Evolutionary conservation across 2,888 invertebrate genomes (phyloP).

Genomic region (Trissolcus japonicus): DNA sequence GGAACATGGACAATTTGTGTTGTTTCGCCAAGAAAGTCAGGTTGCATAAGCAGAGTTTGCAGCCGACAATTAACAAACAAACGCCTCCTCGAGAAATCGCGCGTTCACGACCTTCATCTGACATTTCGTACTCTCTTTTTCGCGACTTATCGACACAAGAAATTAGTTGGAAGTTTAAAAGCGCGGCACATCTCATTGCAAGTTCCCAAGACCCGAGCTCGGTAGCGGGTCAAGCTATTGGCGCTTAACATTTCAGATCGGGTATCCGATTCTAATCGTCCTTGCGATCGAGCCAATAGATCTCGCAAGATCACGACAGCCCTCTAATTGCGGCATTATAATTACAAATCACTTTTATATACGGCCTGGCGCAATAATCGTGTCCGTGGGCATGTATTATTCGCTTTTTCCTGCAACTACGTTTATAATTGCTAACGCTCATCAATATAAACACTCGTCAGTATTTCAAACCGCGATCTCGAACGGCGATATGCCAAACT

Average conservation of each 20-base stretch:
- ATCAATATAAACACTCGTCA: constrained; percentile 40
- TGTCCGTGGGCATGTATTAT: constrained; percentile 54
- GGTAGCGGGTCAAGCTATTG: constrained; percentile 62
- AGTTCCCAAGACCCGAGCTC: constrained; percentile 62
- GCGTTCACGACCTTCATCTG: constrained; percentile 11
- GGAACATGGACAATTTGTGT: too few species aligned
- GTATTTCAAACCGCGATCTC: constrained; percentile 22
- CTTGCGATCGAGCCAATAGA: constrained; percentile 66
- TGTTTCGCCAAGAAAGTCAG: too few species aligned
- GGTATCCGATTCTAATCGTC: constrained; percentile 65
- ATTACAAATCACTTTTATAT: constrained; percentile 71
- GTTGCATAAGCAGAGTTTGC: constrained; percentile 1
- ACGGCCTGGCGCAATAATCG: constrained; percentile 56
- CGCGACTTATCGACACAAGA: constrained; percentile 32
- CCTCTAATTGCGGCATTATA: constrained; percentile 74
- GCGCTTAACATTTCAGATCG: constrained; percentile 68
- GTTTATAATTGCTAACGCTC: constrained; percentile 52
- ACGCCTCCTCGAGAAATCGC: constrained; percentile 1
- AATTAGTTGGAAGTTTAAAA: constrained; percentile 51
- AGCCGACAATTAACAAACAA: constrained; percentile 3
- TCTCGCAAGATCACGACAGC: constrained; percentile 70
- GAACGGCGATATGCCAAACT: constrained; percentile 21
- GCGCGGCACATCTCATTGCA: constrained; percentile 49
- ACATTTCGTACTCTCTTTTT: constrained; percentile 35
- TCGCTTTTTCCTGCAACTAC: constrained; percentile 46